These are phyloP conservation scores for Scolanthus callimorphus DNA, from an alignment of 92 coral and sea anemone species.

Conservation along the genomic window DNA sequence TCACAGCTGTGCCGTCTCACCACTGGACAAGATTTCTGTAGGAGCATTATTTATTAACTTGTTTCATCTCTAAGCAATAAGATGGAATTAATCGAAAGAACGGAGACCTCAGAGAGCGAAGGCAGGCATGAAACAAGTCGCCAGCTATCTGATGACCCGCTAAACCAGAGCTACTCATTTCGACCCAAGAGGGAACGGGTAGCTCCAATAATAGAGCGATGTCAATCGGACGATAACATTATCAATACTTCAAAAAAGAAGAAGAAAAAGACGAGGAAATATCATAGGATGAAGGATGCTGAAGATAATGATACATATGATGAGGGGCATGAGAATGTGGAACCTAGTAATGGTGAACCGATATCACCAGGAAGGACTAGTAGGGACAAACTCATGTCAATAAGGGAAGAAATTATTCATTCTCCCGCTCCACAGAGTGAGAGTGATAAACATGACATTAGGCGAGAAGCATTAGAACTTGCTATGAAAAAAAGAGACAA, in stretches of 20 bases:
- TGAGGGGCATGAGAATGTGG: constrained; percentile 14
- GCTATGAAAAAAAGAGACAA: constrained; percentile 49
- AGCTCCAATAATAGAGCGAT: no score
- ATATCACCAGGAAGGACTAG: constrained; percentile 11
- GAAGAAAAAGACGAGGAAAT: constrained; percentile 33
- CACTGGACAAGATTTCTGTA: no score
- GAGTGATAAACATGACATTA: constrained; percentile 51
- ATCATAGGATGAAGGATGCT: constrained; percentile 10
- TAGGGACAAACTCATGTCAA: constrained; percentile 29
- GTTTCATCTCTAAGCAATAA: no score
- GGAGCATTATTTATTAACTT: no score
- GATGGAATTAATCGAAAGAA: no score
- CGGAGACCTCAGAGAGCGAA: no score
- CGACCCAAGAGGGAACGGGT: no score
- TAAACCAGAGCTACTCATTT: no score
- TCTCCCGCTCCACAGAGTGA: neutral
- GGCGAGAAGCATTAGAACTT: constrained; percentile 77
- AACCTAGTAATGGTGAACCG: constrained; percentile 8
- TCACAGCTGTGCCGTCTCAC: no score
- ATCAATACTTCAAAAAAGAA: constrained; percentile 22
- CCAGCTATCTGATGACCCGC: no score
- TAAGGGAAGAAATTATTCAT: constrained; percentile 1
- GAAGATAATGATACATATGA: constrained; percentile 6
- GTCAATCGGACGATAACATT: constrained; percentile 12
- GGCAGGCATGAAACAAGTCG: no score